Evolutionary conservation across 1,140 invertebrate species (phyloP).

Genomic region (Ephestia elutella): DNA sequence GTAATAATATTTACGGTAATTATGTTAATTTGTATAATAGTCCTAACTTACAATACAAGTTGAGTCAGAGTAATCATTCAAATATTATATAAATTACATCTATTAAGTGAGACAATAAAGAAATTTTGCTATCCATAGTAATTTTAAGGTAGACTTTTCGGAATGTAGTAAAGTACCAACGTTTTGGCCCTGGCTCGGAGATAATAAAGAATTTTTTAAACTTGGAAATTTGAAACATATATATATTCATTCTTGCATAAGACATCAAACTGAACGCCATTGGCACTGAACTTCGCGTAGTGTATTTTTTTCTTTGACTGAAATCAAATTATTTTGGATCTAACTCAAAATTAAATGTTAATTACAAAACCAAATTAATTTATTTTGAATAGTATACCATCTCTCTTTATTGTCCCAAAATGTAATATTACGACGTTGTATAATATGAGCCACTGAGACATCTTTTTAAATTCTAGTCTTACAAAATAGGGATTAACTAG

Average conservation of each 20-base stretch:
- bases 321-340: too few relatives aligned
- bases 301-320: too few relatives aligned
- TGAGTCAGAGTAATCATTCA: conserved; percentile 22
- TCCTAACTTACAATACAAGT: conserved; percentile 34
- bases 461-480: conserved; percentile 14
- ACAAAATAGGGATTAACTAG: conserved; percentile 12
- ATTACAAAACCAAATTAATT: too few relatives aligned
- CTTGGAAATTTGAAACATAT: too few relatives aligned
- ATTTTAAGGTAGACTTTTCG: too few relatives aligned
- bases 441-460: conserved; percentile 8
- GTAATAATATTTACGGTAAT: conserved; percentile 29
- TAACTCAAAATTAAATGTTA: too few relatives aligned
- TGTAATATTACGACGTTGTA: conserved; percentile 6
- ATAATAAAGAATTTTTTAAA: too few relatives aligned
- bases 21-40: conserved; percentile 60
- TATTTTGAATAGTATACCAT: neutral
- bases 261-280: too few relatives aligned
- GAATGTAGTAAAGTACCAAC: too few relatives aligned
- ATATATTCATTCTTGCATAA: too few relatives aligned
- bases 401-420: conserved; percentile 14
- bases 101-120: conserved; percentile 21
- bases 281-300: too few relatives aligned
- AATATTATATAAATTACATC: conserved; percentile 16
- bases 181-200: too few relatives aligned
- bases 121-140: neutral